A percentile compares a stretch with the other conserved stretches of the same genome.
Evolutionary conservation across 2,113 vertebrate genomes (phyloP).

Genomic region (Erpornis zantholeuca): DNA sequence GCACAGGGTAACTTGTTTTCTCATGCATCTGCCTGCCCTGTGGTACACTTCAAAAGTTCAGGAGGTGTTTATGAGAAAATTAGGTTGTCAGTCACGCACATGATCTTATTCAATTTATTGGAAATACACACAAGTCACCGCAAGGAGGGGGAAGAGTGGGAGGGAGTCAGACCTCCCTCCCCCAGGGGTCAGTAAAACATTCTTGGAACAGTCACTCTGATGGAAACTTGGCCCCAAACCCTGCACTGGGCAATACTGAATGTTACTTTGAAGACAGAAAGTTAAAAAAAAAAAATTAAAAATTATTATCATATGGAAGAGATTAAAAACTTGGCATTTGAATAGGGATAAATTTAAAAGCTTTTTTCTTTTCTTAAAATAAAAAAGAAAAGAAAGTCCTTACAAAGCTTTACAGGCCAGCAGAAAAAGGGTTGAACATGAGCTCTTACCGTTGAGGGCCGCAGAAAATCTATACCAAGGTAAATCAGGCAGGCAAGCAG

Average conservation of each 20-base stretch:
- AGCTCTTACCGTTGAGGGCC: constrained; percentile 65
- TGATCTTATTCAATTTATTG: neutral
- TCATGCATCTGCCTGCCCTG: neutral
- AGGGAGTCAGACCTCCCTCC: neutral
- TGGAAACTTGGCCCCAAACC: neutral
- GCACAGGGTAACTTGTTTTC: neutral
- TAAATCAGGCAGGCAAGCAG: constrained; percentile 67
- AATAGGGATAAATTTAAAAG: neutral
- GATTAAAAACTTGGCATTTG: neutral
- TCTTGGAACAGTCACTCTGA: neutral
- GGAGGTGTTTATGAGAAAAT: neutral
- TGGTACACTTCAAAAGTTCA: neutral
- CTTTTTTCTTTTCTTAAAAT: neutral
- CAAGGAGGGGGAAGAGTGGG: neutral
- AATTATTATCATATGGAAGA: neutral
- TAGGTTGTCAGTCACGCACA: neutral
- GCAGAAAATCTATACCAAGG: constrained; percentile 48
- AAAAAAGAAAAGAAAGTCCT: neutral
- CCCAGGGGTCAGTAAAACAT: neutral
- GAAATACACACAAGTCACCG: neutral
- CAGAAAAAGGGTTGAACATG: neutral
- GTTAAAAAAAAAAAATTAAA: neutral
- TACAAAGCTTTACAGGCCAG: neutral
- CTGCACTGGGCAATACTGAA: neutral
- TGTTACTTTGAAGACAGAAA: neutral